phyloP scores from a whole-genome alignment of 1,140 invertebrate genomes.

The Philaenus spumarius region DNA sequence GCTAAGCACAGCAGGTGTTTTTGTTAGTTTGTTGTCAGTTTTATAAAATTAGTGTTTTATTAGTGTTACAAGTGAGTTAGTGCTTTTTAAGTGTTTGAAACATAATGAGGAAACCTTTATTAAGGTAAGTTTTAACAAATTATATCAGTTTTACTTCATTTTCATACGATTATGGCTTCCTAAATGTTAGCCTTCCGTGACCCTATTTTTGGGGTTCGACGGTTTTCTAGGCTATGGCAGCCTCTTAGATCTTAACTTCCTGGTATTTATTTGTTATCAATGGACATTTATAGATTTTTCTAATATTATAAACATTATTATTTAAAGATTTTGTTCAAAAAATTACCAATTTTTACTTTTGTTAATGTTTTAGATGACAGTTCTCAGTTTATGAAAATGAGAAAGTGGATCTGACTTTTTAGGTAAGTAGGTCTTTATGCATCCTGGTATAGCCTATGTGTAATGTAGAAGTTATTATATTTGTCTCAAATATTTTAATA shows the following conservation, averaged over 20 bases:
- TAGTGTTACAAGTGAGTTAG: conserved; percentile 5
- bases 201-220: conserved; percentile 32
- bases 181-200: conserved; percentile 20
- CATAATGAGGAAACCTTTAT: conserved; percentile 16
- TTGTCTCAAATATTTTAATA: too few species aligned
- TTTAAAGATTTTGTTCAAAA: background rate
- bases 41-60: conserved; percentile 19
- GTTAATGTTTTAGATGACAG: conserved; percentile 26
- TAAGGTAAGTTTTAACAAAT: conserved; percentile 7
- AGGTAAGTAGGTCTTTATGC: conserved; percentile 28
- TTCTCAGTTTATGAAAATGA: conserved; percentile 24
- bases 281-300: background rate
- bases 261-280: background rate
- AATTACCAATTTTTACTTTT: background rate
- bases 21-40: conserved; percentile 30
- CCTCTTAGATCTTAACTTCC: conserved; percentile 6
- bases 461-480: too few species aligned
- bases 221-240: conserved; percentile 30
- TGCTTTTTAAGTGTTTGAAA: conserved; percentile 3
- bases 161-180: background rate
- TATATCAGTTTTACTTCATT: background rate
- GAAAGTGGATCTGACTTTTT: conserved; percentile 28
- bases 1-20: conserved; percentile 29
- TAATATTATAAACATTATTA: background rate
- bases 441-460: conserved; percentile 16